These are phyloP conservation scores for Allobates femoralis DNA, from an alignment of 2,797 vertebrate species.

Conservation along the genomic window DNA sequence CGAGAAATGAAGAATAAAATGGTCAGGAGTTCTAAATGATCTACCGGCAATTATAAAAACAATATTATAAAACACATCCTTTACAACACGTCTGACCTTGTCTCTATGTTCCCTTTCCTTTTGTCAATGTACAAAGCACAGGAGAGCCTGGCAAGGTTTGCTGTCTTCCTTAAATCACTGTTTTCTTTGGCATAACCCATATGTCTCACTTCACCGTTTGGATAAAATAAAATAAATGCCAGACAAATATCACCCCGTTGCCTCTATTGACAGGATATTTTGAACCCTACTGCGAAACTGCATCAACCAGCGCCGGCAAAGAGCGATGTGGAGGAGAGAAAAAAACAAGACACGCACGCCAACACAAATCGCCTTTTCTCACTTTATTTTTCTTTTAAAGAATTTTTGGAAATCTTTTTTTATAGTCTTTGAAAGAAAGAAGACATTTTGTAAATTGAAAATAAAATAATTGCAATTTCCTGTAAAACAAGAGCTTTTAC, in stretches of 20 bases:
- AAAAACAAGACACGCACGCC: neutral
- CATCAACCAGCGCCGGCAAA: neutral
- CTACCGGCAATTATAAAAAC: conserved; percentile 47
- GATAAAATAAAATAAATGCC: conserved; percentile 44
- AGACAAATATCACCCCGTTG: conserved; percentile 32
- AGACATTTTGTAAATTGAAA: neutral
- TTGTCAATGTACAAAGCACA: conserved; percentile 49
- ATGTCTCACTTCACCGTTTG: conserved; percentile 32
- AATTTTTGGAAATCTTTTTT: neutral
- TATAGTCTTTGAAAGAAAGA: neutral
- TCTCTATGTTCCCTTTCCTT: conserved; percentile 10
- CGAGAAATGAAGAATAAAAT: conserved; percentile 38
- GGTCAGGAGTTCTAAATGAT: conserved; percentile 44
- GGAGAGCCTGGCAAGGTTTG: conserved; percentile 34
- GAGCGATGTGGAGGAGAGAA: neutral
- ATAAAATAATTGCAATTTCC: neutral
- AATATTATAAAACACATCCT: conserved; percentile 55
- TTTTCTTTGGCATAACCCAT: conserved; percentile 52
- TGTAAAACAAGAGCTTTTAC: neutral
- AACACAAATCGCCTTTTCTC: neutral
- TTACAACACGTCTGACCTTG: conserved; percentile 44
- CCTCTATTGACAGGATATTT: conserved; percentile 36
- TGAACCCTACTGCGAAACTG: conserved; percentile 5
- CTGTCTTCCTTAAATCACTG: conserved; percentile 44
- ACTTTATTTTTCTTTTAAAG: neutral